Evolutionary conservation across 2,113 vertebrate species (phyloP).

Genomic region (Silurus glanis): DNA sequence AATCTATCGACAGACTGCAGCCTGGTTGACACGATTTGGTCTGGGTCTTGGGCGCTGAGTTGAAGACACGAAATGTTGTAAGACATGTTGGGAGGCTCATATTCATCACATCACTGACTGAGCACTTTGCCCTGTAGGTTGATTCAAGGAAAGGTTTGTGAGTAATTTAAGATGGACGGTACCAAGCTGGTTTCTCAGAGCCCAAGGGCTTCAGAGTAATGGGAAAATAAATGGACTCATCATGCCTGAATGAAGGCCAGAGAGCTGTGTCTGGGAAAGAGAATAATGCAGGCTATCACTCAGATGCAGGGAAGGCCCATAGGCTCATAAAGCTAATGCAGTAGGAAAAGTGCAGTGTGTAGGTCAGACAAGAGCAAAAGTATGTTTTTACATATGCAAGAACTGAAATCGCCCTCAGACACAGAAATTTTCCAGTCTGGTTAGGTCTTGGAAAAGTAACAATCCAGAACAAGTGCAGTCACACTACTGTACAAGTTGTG

Average conservation of each 20-base stretch:
- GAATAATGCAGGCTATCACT: constrained; percentile 57
- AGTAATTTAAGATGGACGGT: constrained; percentile 6
- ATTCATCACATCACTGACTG: not conserved
- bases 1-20: not conserved
- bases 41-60: not conserved
- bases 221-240: constrained; percentile 68
- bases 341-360: not conserved
- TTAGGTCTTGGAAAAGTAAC: not conserved
- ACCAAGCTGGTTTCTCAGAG: constrained; percentile 2
- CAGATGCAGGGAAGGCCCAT: constrained; percentile 50
- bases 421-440: not conserved
- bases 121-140: constrained; percentile 3
- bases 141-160: not conserved
- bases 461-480: not conserved
- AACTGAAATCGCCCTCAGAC: not conserved
- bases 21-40: not conserved
- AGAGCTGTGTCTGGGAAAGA: not conserved
- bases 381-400: not conserved
- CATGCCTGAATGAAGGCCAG: constrained; percentile 25
- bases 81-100: not conserved
- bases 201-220: constrained; percentile 56
- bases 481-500: not conserved
- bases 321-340: not conserved
- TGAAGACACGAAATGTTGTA: not conserved
- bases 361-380: constrained; percentile 1